phyloP scores from a whole-genome alignment of 1,140 invertebrate species.

The Microplitis demolitor region DNA sequence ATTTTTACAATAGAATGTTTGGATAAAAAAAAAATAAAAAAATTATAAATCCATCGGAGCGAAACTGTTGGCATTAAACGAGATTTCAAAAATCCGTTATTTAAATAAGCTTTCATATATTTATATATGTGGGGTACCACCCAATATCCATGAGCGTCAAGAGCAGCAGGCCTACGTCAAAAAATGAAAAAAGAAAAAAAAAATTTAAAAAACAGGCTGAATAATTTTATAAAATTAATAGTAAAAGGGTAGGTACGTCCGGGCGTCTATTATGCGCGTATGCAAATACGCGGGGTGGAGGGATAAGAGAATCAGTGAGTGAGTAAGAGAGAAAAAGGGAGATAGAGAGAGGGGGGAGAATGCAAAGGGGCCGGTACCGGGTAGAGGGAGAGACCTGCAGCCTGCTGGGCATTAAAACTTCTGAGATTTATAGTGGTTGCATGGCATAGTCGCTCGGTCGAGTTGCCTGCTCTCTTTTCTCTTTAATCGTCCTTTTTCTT shows the following conservation, averaged over 20 bases:
- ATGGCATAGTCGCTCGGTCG: conserved; percentile 30
- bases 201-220: conserved; percentile 38
- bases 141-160: conserved; percentile 11
- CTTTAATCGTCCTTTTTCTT: background rate
- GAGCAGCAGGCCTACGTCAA: conserved; percentile 26
- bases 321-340: background rate
- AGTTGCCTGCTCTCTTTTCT: conserved; percentile 23
- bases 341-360: conserved; percentile 7
- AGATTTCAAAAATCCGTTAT: conserved; percentile 63
- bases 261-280: conserved; percentile 57
- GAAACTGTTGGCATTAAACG: conserved; percentile 44
- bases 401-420: conserved; percentile 58
- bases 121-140: background rate
- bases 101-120: conserved; percentile 50
- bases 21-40: background rate
- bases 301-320: conserved; percentile 7
- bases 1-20: background rate
- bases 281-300: conserved; percentile 52
- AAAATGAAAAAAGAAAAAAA: conserved; percentile 31
- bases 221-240: conserved; percentile 64
- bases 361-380: conserved; percentile 11
- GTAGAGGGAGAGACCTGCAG: conserved; percentile 32
- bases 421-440: conserved; percentile 58
- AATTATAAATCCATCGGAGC: background rate
- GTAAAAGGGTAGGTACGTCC: conserved; percentile 56